Evolutionary conservation across 2,888 invertebrate species (phyloP).

Genomic region (Pheosia gnoma): DNA sequence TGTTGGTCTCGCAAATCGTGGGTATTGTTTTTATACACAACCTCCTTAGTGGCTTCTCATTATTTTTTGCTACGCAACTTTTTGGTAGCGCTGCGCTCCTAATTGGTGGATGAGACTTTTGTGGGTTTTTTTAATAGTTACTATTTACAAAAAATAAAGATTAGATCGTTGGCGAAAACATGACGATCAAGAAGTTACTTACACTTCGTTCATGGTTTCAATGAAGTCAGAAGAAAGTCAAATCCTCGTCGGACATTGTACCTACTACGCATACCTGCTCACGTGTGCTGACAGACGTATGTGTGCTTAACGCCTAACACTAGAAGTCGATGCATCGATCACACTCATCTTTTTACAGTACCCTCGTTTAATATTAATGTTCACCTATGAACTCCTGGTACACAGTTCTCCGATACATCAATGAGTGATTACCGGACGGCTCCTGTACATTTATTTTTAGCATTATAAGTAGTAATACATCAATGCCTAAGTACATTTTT

Average conservation of each 20-base stretch:
- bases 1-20: slow-evolving; percentile 42
- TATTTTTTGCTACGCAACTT: slow-evolving; percentile 40
- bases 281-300: slow-evolving; percentile 1
- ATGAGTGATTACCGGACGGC: slow-evolving; percentile 29
- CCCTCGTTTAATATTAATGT: slow-evolving; percentile 43
- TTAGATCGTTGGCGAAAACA: too few species aligned
- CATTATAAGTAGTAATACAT: slow-evolving; percentile 4
- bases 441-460: slow-evolving; percentile 31
- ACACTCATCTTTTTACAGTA: slow-evolving; percentile 39
- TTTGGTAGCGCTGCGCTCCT: slow-evolving; percentile 46
- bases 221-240: too few species aligned
- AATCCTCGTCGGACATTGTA: too few species aligned
- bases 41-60: slow-evolving; percentile 26
- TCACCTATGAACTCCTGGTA: slow-evolving; percentile 39
- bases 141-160: background rate
- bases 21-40: slow-evolving; percentile 45
- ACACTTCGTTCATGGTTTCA: too few species aligned
- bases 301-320: slow-evolving; percentile 32
- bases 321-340: slow-evolving; percentile 41
- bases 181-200: too few species aligned
- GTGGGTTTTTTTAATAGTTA: background rate
- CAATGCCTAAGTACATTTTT: background rate
- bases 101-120: slow-evolving; percentile 36
- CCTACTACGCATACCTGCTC: too few species aligned
- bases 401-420: slow-evolving; percentile 18